A percentile compares a stretch with the other conserved stretches of the same genome.
Evolutionary conservation across 2,113 vertebrate genomes (phyloP).

Genomic region (Grus americana): DNA sequence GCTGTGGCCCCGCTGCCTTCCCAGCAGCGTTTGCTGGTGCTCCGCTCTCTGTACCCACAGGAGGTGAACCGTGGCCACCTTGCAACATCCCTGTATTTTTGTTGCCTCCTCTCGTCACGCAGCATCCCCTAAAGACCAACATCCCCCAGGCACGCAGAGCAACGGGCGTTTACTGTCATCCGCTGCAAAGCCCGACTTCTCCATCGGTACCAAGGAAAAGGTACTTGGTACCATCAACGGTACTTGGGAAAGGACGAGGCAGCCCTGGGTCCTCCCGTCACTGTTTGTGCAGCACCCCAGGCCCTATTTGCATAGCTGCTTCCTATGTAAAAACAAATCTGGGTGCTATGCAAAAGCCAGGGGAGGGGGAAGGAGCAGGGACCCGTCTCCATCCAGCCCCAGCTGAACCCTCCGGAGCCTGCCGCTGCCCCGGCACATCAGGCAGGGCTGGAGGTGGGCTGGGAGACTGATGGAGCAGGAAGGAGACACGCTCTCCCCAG

Average conservation of each 20-base stretch:
- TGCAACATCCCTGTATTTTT: not conserved
- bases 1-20: not conserved
- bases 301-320: not conserved
- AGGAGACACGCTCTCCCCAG: not conserved
- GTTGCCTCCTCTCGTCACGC: not conserved
- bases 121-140: not conserved
- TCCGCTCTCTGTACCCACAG: rapidly evolving
- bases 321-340: not conserved
- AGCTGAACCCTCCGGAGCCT: not conserved
- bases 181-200: not conserved
- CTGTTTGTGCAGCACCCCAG: not conserved
- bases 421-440: not conserved
- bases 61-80: not conserved
- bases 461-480: not conserved
- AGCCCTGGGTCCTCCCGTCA: not conserved
- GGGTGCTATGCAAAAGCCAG: not conserved
- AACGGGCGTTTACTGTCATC: rapidly evolving
- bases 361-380: not conserved
- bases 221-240: rapidly evolving
- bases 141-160: rapidly evolving
- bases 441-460: not conserved
- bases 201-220: not conserved
- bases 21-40: not conserved
- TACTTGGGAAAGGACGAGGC: rapidly evolving
- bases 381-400: not conserved